These are phyloP conservation scores for Syngnathus rostellatus DNA, from an alignment of 2,797 vertebrate species.

Conservation along the genomic window DNA sequence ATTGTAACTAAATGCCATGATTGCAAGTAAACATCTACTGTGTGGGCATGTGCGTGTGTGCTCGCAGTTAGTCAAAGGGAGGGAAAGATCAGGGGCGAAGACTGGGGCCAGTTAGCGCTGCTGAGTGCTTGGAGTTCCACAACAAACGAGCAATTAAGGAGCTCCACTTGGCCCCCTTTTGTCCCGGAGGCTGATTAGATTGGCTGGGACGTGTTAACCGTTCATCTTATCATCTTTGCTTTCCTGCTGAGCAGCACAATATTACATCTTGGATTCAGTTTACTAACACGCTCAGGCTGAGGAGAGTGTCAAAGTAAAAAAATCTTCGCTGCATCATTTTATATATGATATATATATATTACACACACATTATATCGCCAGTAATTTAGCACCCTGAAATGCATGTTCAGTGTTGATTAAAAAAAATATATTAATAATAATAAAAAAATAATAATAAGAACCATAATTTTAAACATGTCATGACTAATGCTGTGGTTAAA, in stretches of 20 bases:
- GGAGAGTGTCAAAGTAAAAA: neutral
- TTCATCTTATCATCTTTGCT: neutral
- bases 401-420: too few relatives aligned
- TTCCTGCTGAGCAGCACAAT: too few relatives aligned
- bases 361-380: too few relatives aligned
- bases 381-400: too few relatives aligned
- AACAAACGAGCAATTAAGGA: slow-evolving; percentile 63
- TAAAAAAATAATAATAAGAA: too few relatives aligned
- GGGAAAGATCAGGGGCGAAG: slow-evolving; percentile 39
- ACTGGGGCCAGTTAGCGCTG: slow-evolving; percentile 42
- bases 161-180: slow-evolving; percentile 43
- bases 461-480: slow-evolving; percentile 1
- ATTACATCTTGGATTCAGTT: neutral
- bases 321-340: too few relatives aligned
- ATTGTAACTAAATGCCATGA: slow-evolving; percentile 64
- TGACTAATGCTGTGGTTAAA: neutral
- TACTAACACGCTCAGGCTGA: neutral
- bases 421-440: too few relatives aligned
- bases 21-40: slow-evolving; percentile 64
- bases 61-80: slow-evolving; percentile 46
- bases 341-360: too few relatives aligned
- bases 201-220: slow-evolving; percentile 62
- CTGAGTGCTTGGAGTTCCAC: slow-evolving; percentile 56
- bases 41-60: slow-evolving; percentile 59
- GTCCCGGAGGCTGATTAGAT: slow-evolving; percentile 67